Evolutionary conservation across 2,888 invertebrate genomes (phyloP).

Genomic region (Poecilus cupreus): DNA sequence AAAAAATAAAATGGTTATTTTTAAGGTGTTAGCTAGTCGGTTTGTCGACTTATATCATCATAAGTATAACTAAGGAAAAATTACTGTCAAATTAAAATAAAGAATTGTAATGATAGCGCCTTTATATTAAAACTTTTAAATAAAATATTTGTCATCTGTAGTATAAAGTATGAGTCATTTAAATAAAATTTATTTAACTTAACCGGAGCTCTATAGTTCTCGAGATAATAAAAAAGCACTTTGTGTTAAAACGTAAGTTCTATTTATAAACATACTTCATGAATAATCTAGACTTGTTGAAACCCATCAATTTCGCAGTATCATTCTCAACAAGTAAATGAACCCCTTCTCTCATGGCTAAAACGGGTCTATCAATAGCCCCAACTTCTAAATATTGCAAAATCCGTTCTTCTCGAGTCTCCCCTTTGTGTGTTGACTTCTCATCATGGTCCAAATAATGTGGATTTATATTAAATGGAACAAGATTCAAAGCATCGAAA

Average conservation of each 20-base stretch:
- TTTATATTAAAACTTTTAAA: too few relatives aligned
- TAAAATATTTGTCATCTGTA: too few relatives aligned
- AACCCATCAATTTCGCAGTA: constrained; percentile 78
- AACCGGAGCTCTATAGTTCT: too few relatives aligned
- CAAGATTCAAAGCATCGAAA: constrained; percentile 82
- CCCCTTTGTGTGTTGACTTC: constrained; percentile 82
- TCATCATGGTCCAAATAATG: constrained; percentile 83
- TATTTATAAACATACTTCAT: constrained; percentile 74
- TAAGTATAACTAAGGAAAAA: too few relatives aligned
- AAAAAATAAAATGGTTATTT: too few relatives aligned
- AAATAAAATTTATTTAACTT: too few relatives aligned
- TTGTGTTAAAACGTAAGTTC: background rate
- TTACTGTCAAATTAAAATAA: too few relatives aligned
- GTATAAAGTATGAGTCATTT: too few relatives aligned
- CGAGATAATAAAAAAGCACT: too few relatives aligned
- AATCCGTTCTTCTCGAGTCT: constrained; percentile 85
- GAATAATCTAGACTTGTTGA: constrained; percentile 80
- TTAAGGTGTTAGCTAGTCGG: too few relatives aligned
- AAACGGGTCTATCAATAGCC: constrained; percentile 75
- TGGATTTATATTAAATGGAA: constrained; percentile 91
- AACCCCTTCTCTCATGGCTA: constrained; percentile 84
- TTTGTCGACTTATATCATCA: too few relatives aligned
- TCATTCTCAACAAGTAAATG: constrained; percentile 78
- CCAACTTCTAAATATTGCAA: constrained; percentile 80
- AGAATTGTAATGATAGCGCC: too few relatives aligned